Evolutionary conservation across 2,888 invertebrate genomes (phyloP).

Genomic region (Criorhina ranunculi): DNA sequence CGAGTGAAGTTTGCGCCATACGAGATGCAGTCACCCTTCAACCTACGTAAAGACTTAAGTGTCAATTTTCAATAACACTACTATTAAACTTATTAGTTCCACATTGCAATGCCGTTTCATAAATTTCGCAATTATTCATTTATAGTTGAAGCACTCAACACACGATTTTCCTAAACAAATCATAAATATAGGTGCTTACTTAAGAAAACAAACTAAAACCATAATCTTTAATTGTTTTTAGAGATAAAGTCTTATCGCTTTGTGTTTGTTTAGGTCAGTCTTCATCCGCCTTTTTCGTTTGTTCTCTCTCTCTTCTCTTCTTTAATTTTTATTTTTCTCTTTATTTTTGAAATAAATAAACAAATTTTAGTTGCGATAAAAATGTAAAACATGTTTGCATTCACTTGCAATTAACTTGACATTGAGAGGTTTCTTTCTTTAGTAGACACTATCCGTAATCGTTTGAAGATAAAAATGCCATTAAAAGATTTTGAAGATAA

Average conservation of each 20-base stretch:
- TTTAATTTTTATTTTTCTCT: not conserved
- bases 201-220: slow-evolving; percentile 16
- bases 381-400: not conserved
- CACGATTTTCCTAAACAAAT: not conserved
- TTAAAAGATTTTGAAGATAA: not conserved
- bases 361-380: not conserved
- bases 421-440: slow-evolving; percentile 2
- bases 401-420: not conserved
- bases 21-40: too few relatives aligned
- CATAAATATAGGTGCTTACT: not conserved
- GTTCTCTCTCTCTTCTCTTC: not conserved
- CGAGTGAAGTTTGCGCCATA: too few relatives aligned
- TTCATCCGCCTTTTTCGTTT: not conserved
- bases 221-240: not conserved
- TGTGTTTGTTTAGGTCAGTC: slow-evolving; percentile 20
- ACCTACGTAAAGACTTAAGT: too few relatives aligned
- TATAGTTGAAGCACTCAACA: not conserved
- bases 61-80: too few relatives aligned
- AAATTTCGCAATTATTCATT: too few relatives aligned
- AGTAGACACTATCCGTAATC: slow-evolving; percentile 23
- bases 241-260: slow-evolving; percentile 31
- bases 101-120: too few relatives aligned
- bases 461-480: slow-evolving; percentile 12
- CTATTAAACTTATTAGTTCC: too few relatives aligned
- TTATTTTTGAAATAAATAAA: not conserved